Evolutionary conservation across 1,140 invertebrate genomes (phyloP), one percentile per base, ranked within the genome.

Genomic region (Lucilia sericata): DNA sequence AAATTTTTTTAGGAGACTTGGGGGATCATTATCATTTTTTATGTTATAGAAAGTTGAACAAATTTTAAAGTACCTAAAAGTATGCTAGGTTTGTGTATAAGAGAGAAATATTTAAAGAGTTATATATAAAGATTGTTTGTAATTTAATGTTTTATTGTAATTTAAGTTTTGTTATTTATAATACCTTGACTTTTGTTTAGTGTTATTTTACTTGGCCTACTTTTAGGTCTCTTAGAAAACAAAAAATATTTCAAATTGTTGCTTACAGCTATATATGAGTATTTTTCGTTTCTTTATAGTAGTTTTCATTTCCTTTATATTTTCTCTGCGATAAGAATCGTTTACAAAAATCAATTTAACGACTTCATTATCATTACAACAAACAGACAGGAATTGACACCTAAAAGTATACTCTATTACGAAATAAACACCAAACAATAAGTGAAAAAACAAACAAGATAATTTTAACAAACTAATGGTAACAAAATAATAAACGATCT

Each of bases 401-500:
- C 65, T 70, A 70, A 70, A 70, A 70, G 65, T 25, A 70, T 19
- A n/a, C 65, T 70, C 7, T 42, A 42, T 2, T 70, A 21, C 5
- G 17, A 55, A 55, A 55, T 17, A 55, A 55, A 17, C 17, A 55
- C 55, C 55, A 60, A 60, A 60, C n/a, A 55, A 55, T 55, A 55
- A 13, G 7, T 14, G 51, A 55, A 55, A 13, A 55, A 70, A 19
- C 60, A 70, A 70, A 70, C 65, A 70, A 70, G n/a, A 70, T 70
- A 70, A 70, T 70, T 21, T 70, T 70, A 19, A 5, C 19, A 70
- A 70, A 70, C 65, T 70, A 70, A 70, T 70, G 65, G 65, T 70
- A 21, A 70, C 65, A 21, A 21, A 70, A 70, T 70, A 70, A 70
- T 25, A 70, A 70, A 70, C 65, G 65, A 70, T 70, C 65, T 70